These are phyloP conservation scores for Corvus hawaiiensis DNA, from an alignment of 2,113 vertebrate genomes.

Conservation along the genomic window DNA sequence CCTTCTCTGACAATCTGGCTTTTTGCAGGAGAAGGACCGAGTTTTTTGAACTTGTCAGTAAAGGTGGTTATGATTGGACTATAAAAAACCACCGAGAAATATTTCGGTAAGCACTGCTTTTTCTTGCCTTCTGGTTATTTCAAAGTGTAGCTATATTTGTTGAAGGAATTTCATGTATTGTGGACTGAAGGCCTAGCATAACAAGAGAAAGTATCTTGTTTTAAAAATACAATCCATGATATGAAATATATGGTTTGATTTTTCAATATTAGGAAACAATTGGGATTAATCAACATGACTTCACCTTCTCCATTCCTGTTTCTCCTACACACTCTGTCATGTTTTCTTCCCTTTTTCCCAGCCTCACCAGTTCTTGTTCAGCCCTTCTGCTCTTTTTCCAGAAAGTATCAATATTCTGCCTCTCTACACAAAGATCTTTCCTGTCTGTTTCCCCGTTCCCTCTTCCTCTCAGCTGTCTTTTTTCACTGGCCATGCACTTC, in stretches of 20 bases:
- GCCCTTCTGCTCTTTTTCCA: background rate
- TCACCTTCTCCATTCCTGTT: background rate
- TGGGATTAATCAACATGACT: background rate
- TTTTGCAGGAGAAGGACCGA: conserved; percentile 85
- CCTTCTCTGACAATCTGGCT: conserved; percentile 50
- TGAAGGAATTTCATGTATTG: background rate
- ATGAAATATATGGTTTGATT: background rate
- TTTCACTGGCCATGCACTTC: background rate
- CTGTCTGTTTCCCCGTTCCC: background rate
- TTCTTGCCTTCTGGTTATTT: conserved; percentile 28
- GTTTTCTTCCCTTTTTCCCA: background rate
- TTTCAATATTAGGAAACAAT: background rate
- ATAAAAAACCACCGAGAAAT: conserved; percentile 89
- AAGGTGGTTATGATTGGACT: conserved; percentile 94
- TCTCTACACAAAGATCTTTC: background rate
- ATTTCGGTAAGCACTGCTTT: conserved; percentile 80
- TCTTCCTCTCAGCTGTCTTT: background rate
- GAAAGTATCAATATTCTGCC: background rate
- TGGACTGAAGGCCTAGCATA: background rate
- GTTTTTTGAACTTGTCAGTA: conserved; percentile 95
- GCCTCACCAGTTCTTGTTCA: background rate
- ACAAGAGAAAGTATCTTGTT: background rate
- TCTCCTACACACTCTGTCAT: background rate
- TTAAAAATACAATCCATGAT: background rate
- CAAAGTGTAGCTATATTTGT: background rate